Percentiles rank a stretch among this genome's conserved stretches.
Evolutionary conservation across 2,113 vertebrate genomes (phyloP).

Genomic region (Forbesichthys papilliferus): DNA sequence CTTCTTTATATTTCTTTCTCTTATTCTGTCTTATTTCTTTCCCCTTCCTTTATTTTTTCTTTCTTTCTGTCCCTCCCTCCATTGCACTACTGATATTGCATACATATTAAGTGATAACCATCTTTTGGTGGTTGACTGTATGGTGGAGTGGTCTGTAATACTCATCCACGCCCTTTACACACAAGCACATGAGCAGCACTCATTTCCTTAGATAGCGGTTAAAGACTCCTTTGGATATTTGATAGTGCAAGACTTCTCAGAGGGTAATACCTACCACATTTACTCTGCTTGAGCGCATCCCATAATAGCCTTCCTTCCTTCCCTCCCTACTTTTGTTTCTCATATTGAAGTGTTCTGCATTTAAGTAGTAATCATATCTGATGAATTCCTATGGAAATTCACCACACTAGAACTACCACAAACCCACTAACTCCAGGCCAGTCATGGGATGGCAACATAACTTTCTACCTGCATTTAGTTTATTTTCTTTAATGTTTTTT

Average conservation of each 20-base stretch:
- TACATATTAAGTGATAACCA: conserved; percentile 7
- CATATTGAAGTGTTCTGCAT: not conserved
- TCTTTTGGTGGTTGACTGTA: conserved; percentile 8
- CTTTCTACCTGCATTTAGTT: not conserved
- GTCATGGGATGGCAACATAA: not conserved
- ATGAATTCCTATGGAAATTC: too few species aligned
- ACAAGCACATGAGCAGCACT: conserved; percentile 37
- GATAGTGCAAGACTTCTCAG: conserved; percentile 41
- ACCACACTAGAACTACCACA: too few species aligned
- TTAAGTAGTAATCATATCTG: not conserved
- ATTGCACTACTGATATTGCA: not conserved
- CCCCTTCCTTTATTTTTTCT: not conserved
- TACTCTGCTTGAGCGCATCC: not conserved
- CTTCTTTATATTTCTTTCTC: not conserved
- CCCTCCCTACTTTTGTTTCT: not conserved
- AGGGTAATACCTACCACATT: not conserved
- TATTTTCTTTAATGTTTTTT: not conserved
- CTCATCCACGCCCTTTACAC: conserved; percentile 10
- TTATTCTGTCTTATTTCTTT: not conserved
- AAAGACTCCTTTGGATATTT: conserved; percentile 26
- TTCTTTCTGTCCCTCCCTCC: too few species aligned
- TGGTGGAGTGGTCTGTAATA: conserved; percentile 16
- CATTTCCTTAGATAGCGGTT: conserved; percentile 37
- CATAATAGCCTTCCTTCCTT: conserved; percentile 16
- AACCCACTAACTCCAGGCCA: too few species aligned